These are phyloP conservation scores for Radopholus similis DNA, from an alignment of 1,140 invertebrate genomes.

Conservation along the genomic window DNA sequence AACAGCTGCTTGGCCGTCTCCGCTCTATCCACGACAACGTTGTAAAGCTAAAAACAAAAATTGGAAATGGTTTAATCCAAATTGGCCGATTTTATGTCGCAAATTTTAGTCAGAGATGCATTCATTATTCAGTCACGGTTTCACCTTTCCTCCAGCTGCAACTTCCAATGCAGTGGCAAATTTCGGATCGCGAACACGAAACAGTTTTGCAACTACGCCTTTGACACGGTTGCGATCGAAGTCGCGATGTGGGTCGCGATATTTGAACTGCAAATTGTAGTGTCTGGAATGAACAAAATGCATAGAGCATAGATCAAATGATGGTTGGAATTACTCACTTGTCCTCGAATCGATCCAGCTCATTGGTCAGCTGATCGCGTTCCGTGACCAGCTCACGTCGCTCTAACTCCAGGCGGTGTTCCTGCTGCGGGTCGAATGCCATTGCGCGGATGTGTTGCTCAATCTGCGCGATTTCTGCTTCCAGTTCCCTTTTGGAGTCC, in stretches of 20 bases:
- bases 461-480: slow-evolving; percentile 13
- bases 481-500: slow-evolving; percentile 18
- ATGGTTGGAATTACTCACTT: not conserved
- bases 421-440: slow-evolving; percentile 16
- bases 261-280: slow-evolving; percentile 60
- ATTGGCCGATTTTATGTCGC: too few relatives aligned
- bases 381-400: slow-evolving; percentile 10
- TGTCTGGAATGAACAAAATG: slow-evolving; percentile 9
- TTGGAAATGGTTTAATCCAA: not conserved
- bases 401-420: slow-evolving; percentile 19
- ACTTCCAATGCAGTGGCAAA: slow-evolving; percentile 72
- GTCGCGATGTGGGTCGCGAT: slow-evolving; percentile 58
- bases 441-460: slow-evolving; percentile 9
- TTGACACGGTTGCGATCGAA: slow-evolving; percentile 75
- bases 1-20: slow-evolving; percentile 29
- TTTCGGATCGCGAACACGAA: slow-evolving; percentile 71
- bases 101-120: not conserved
- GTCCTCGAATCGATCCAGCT: slow-evolving; percentile 24
- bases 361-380: not conserved
- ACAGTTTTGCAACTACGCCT: slow-evolving; percentile 75
- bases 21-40: slow-evolving; percentile 22
- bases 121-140: not conserved
- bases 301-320: not conserved
- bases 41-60: slow-evolving; percentile 20
- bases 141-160: slow-evolving; percentile 34